phyloP scores from a whole-genome alignment of 2,888 invertebrate genomes.

The Horisme vitalbata region DNA sequence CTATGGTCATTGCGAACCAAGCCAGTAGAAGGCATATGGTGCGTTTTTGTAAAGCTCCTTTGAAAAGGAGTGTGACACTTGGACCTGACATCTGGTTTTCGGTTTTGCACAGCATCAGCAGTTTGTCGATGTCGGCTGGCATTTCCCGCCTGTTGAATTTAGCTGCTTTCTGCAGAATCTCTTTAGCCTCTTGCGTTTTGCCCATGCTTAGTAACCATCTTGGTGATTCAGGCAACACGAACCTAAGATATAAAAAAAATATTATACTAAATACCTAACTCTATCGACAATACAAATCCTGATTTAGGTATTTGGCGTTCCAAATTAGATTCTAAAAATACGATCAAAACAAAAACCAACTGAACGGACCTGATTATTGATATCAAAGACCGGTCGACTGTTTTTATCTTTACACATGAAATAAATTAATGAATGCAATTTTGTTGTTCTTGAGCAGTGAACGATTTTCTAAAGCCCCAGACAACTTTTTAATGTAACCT shows the following conservation, averaged over 20 bases:
- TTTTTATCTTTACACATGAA: too few relatives aligned
- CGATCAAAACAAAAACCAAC: too few relatives aligned
- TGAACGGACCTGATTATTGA: too few relatives aligned
- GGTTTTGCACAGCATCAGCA: slow-evolving; percentile 79
- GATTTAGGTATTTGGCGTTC: too few relatives aligned
- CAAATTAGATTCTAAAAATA: too few relatives aligned
- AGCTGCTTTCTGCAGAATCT: slow-evolving; percentile 85
- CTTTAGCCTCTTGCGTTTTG: slow-evolving; percentile 86
- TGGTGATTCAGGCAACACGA: slow-evolving; percentile 90
- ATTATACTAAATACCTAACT: neutral
- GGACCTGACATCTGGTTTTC: slow-evolving; percentile 72
- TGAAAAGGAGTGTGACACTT: slow-evolving; percentile 86
- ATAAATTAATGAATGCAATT: too few relatives aligned
- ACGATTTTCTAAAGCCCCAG: too few relatives aligned
- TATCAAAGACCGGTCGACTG: too few relatives aligned
- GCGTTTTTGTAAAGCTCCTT: slow-evolving; percentile 85
- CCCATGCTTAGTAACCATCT: slow-evolving; percentile 90
- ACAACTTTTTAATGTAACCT: too few relatives aligned
- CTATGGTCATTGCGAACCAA: slow-evolving; percentile 90
- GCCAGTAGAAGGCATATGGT: slow-evolving; percentile 87
- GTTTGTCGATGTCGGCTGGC: slow-evolving; percentile 87
- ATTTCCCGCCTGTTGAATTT: slow-evolving; percentile 85
- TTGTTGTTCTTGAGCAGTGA: too few relatives aligned
- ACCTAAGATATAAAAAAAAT: slow-evolving; percentile 75
- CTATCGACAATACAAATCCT: too few relatives aligned